Evolutionary conservation across 2,888 invertebrate genomes (phyloP), one percentile per base, ranked within the genome.

Genomic region (Notodonta ziczac): DNA sequence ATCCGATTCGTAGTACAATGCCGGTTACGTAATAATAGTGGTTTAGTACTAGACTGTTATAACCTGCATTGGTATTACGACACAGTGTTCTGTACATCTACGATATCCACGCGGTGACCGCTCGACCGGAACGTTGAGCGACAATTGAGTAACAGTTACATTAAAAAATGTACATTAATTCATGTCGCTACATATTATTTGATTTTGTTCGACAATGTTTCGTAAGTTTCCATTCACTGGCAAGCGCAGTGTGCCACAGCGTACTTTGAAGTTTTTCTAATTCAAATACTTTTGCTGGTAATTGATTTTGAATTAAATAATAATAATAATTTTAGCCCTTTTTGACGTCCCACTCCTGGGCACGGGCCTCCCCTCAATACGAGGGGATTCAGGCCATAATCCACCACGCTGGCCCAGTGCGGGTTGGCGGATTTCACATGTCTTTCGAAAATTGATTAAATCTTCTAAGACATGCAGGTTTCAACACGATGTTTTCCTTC

Each of bases 61-160:
- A 71, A 72, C 70, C 72, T 69, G 77, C 75, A 81, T 67, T 80
- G 78, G 71, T 70, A 71, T 83, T 83, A 77, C 83, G 76, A 82
- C 76, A 82, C 66, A 65, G 65, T 58, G 68, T 67, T 66, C 73
- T 72, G 75, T 73, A 74, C 79, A 81, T 81, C 77, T 80, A 72
- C 59, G 69, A 67, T 68, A 67, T 72, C 80, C 73, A 78, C 78
- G 70, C 74, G 60, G 66, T 67, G 70, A 58, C 68, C 74, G 63
- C 64, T 74, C 73, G 59, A 69, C 69, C 66, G 65, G 59, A 60
- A 63, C 14, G 44, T 39, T 54, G 24, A 42, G 24, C 4, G 56
- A 55, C 32, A 14, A 51, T 75, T 77, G 70, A 71, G 70, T 70
- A 80, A 80, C 67, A 50, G 46, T 66, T 63, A 67, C 58, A 62